Evolutionary conservation across 2,888 invertebrate genomes (phyloP), one percentile per base, ranked within the genome.

Genomic region (Arge pagana): DNA sequence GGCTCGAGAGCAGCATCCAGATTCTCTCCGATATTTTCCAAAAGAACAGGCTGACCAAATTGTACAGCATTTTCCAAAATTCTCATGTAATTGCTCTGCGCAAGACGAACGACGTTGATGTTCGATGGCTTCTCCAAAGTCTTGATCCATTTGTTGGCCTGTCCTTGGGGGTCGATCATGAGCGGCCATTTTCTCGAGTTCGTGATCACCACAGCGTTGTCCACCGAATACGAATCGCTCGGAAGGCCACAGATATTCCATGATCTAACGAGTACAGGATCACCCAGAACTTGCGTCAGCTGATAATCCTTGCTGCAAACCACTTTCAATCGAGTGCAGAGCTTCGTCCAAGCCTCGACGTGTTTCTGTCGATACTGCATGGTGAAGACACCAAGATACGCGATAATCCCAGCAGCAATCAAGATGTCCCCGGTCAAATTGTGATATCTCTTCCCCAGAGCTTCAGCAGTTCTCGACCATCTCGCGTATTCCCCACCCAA

Each of bases 131-230:
- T 93, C 74, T 96, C 95, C 87, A 93, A 88, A 74, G 93, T 94
- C 76, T 93, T 94, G 24, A 96, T 84, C 95, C 96, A 96, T 67
- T 92, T 90, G 71, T 93, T 94, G 0, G 95, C 95, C 74, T 95
- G 94, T 0, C 91, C 90, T 71, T 97, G 96, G 0, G 96, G 96
- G 79, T 97, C 96, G 63, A 97, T 94, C 89, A 96, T 90, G 13
- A 97, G 79, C 0, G 96, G 92, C 89, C 93, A 96, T 48, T 96
- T 83, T 36, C 93, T 83, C 0, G 95, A 90, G 68, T 92, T 90
- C 82, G 86, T 87, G 48, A 94, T 88, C 60, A 96, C 93, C 59
- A 96, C 94, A 33, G 88, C 95, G 71, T 94, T 96, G 72, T 96
- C 94, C 31, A 93, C 82, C 57, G 94, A 94, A 75, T 94, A 96